Base-by-base conservation (phyloP, 2,888 invertebrate genomes). In the Tenthredo distinguenda region DNA sequence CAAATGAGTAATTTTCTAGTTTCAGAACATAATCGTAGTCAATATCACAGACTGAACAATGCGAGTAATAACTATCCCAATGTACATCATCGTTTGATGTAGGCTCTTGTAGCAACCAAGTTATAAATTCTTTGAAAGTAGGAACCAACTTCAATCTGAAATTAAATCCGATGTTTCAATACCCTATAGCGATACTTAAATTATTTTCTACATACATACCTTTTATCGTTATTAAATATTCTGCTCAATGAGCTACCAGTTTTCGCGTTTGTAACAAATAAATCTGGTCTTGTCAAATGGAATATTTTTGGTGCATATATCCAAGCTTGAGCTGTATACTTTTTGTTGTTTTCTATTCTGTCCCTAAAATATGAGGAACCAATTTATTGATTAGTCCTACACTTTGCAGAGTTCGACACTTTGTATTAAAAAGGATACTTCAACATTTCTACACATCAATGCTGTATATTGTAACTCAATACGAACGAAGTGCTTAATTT, bases 331-430 rank as follows among this genome's bases (percentile, higher is more conserved):
- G 90, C 91, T 0, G 93, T 92, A 76, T 91, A 91, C 85, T 90
- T 93, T n/a, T 90, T 89, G 85, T 92, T 93, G 83, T 93, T 93
- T 87, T 91, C 93, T 86, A 94, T 91, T 68, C 93, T 89, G 85
- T 93, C 92, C 88, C 94, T 93, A 85, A 5, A 86, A 87, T 85
- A 21, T 47, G 26, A 55, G 9, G n/a, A 62, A 79, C 34, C 1
- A 40, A 40, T 40, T 40, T 9, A 40, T 6, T 40, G 37, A 34
- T 12, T 34, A n/a, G 15, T 37, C 4, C 72, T 3, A 10, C 18
- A 15, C 2, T 68, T 21, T 58, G 0, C 5, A 21, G 40, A 40
- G 40, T 40, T 9, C 0, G 0, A 40, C 40, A 40, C 9, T 40
- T 40, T 7, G 1, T 21, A 31, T 31, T 12, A 2, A 31, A 26